Evolutionary conservation across 1,140 invertebrate species (phyloP).

Genomic region (Leptinotarsa defecta): DNA sequence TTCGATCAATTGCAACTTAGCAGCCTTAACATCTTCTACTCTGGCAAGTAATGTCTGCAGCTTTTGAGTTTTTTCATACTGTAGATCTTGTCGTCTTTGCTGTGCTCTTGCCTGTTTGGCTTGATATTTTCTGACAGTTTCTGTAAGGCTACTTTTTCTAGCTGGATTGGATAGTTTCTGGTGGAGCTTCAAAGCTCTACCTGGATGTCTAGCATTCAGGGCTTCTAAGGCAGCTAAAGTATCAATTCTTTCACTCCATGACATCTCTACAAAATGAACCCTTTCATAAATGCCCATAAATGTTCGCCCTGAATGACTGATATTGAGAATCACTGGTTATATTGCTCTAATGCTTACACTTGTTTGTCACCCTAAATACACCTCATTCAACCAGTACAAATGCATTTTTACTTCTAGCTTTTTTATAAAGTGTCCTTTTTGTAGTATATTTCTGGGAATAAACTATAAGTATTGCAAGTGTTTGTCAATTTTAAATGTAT

Average conservation of each 20-base stretch:
- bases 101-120: conserved; percentile 86
- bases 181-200: conserved; percentile 86
- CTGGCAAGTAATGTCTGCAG: conserved; percentile 84
- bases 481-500: too few species aligned
- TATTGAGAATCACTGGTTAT: too few species aligned
- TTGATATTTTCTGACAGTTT: conserved; percentile 80
- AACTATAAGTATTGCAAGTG: too few species aligned
- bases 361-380: too few species aligned
- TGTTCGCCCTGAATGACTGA: too few species aligned
- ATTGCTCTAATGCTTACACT: too few species aligned
- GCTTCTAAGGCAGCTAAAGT: conserved; percentile 76
- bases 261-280: conserved; percentile 59
- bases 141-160: conserved; percentile 77
- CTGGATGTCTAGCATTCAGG: conserved; percentile 81
- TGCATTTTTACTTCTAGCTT: too few species aligned
- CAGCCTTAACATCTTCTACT: conserved; percentile 89
- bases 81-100: conserved; percentile 75
- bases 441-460: too few species aligned
- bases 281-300: neutral
- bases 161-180: conserved; percentile 92
- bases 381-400: too few species aligned
- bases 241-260: conserved; percentile 78
- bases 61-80: conserved; percentile 83
- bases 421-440: too few species aligned
- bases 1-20: conserved; percentile 83